These are phyloP conservation scores for Drosophila nigrodunni DNA, from an alignment of 1,140 invertebrate species.

Conservation along the genomic window DNA sequence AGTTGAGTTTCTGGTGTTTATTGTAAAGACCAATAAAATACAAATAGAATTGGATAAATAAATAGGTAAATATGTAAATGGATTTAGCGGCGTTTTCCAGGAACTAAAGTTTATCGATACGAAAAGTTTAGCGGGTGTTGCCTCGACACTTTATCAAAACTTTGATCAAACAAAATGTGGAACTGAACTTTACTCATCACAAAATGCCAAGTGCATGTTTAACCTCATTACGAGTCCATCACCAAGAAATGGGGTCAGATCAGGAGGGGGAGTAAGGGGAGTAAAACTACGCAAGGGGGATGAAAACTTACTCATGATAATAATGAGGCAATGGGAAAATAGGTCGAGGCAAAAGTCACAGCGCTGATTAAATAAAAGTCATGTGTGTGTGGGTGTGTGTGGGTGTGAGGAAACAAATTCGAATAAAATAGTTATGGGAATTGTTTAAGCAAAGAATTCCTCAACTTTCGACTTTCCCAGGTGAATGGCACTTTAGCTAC, in stretches of 20 bases:
- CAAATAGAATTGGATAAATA: not conserved
- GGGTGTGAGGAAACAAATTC: slow-evolving; percentile 8
- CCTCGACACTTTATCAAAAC: slow-evolving; percentile 5
- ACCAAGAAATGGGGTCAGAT: slow-evolving; percentile 21
- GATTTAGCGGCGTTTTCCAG: slow-evolving; percentile 4
- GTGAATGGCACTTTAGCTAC: slow-evolving; percentile 49
- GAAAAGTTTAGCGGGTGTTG: slow-evolving; percentile 21
- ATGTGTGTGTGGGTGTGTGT: slow-evolving; percentile 2
- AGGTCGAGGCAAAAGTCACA: slow-evolving; percentile 11
- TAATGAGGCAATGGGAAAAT: slow-evolving; percentile 16
- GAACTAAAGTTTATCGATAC: slow-evolving; percentile 32
- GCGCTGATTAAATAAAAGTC: slow-evolving; percentile 16
- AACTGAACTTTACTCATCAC: slow-evolving; percentile 46
- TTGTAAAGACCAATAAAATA: not conserved
- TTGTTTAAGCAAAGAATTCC: slow-evolving; percentile 12
- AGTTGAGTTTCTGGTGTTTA: not conserved
- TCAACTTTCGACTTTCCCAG: slow-evolving; percentile 33
- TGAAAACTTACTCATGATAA: not conserved
- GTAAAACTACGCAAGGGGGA: too few relatives aligned
- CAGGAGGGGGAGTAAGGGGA: too few relatives aligned
- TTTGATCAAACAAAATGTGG: slow-evolving; percentile 39
- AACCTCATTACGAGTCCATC: slow-evolving; percentile 17
- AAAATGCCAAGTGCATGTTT: slow-evolving; percentile 40
- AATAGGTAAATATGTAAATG: slow-evolving; percentile 20
- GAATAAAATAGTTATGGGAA: slow-evolving; percentile 20